These are phyloP conservation scores for Ophraella communa DNA, from an alignment of 2,888 invertebrate genomes.

Conservation along the genomic window DNA sequence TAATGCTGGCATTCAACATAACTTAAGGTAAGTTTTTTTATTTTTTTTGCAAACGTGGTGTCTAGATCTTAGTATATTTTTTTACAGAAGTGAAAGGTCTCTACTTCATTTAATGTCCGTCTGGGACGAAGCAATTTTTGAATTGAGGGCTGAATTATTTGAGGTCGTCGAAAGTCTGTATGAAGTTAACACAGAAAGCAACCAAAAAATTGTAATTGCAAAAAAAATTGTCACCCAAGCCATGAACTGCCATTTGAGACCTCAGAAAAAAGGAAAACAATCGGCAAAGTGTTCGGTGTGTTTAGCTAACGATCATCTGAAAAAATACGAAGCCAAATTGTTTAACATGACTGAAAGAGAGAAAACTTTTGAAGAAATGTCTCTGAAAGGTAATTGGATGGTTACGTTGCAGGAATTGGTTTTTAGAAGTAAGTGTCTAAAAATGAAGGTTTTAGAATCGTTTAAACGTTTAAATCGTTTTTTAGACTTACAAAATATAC, in stretches of 20 bases:
- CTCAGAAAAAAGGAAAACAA: slow-evolving; percentile 45
- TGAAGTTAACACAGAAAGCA: slow-evolving; percentile 22
- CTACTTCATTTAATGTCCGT: slow-evolving; percentile 44
- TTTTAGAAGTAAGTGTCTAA: slow-evolving; percentile 62
- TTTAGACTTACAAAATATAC: slow-evolving; percentile 58
- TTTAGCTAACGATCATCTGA: slow-evolving; percentile 57
- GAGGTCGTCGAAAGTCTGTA: slow-evolving; percentile 46
- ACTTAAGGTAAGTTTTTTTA: slow-evolving; percentile 32
- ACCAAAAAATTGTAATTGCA: slow-evolving; percentile 22
- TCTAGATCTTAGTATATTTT: no score
- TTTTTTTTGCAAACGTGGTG: neutral
- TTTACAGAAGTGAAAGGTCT: slow-evolving; percentile 34
- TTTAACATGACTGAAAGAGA: slow-evolving; percentile 63
- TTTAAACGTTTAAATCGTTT: slow-evolving; percentile 14
- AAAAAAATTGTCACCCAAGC: slow-evolving; percentile 60
- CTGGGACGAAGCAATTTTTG: slow-evolving; percentile 51
- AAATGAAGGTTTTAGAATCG: no score
- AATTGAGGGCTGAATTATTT: slow-evolving; percentile 53
- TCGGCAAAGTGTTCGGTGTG: slow-evolving; percentile 60
- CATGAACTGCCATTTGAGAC: slow-evolving; percentile 66
- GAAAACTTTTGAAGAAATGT: slow-evolving; percentile 58
- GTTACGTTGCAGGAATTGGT: slow-evolving; percentile 66
- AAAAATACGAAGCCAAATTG: slow-evolving; percentile 64
- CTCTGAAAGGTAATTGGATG: slow-evolving; percentile 69
- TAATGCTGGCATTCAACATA: slow-evolving; percentile 41